Conservation (phyloP, 1,140 invertebrate species). For the Drosophila asahinai region DNA sequence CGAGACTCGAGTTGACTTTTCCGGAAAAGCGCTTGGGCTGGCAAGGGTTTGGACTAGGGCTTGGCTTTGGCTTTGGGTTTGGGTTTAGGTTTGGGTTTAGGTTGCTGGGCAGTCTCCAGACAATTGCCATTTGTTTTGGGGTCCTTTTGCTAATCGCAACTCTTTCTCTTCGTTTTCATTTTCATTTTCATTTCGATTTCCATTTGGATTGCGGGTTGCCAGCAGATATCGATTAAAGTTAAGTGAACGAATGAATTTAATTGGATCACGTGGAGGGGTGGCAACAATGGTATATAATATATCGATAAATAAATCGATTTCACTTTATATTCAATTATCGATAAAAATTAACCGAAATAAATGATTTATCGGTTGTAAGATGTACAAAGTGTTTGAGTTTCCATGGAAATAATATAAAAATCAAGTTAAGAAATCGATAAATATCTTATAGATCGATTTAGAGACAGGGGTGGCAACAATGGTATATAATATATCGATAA, state of each 20-base stretch:
- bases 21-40: not conserved
- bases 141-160: constrained; percentile 37
- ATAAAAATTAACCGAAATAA: too few relatives aligned
- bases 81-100: not conserved
- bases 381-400: too few relatives aligned
- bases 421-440: not conserved
- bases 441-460: too few relatives aligned
- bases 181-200: constrained; percentile 1
- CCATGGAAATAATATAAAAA: too few relatives aligned
- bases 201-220: constrained; percentile 2
- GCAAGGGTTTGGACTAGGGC: not conserved
- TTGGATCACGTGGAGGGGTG: too few relatives aligned
- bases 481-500: not conserved
- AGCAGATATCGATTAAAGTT: constrained; percentile 8
- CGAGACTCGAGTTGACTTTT: constrained; percentile 39
- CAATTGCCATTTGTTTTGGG: constrained; percentile 38
- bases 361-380: too few relatives aligned
- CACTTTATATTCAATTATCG: too few relatives aligned
- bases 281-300: not conserved
- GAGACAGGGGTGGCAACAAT: too few relatives aligned
- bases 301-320: too few relatives aligned
- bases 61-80: not conserved
- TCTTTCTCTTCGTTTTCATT: not conserved
- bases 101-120: constrained; percentile 16
- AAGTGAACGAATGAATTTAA: not conserved